A percentile compares a stretch with the other conserved stretches of the same genome.
These are phyloP conservation scores for Choristoneura fumiferana DNA, from an alignment of 1,140 invertebrate species.

Conservation along the genomic window DNA sequence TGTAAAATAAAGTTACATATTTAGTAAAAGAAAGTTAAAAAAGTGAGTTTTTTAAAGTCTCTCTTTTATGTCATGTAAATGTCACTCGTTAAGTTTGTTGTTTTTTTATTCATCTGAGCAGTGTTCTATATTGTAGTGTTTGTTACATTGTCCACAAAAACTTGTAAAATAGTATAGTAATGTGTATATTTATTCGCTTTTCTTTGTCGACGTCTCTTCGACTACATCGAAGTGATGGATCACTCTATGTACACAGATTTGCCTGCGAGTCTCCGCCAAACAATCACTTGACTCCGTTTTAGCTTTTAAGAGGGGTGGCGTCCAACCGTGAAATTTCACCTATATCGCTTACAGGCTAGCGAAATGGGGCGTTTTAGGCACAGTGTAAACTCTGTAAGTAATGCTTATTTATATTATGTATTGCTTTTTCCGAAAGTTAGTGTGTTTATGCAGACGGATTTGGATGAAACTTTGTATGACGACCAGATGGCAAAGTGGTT, in stretches of 20 bases:
- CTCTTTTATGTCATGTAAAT: too few species aligned
- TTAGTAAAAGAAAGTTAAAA: too few species aligned
- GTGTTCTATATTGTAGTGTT: background rate
- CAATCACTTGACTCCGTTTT: conserved; percentile 57
- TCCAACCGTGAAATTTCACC: conserved; percentile 47
- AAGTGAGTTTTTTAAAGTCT: too few species aligned
- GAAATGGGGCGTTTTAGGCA: conserved; percentile 12
- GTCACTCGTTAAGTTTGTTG: too few species aligned
- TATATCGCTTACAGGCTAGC: conserved; percentile 7
- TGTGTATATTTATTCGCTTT: background rate
- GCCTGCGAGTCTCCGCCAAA: conserved; percentile 47
- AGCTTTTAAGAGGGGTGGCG: conserved; percentile 57
- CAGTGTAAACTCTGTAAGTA: too few species aligned
- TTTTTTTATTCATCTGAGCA: background rate
- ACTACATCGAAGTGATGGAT: conserved; percentile 54
- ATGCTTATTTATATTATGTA: too few species aligned
- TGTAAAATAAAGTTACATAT: background rate
- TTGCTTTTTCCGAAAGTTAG: too few species aligned
- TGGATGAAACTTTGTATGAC: too few species aligned
- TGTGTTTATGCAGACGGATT: too few species aligned
- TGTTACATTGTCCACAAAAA: too few species aligned
- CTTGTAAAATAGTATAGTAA: background rate
- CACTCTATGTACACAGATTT: conserved; percentile 61
- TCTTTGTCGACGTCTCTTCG: conserved; percentile 22
- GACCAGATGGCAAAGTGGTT: too few species aligned